These are phyloP conservation scores for Stegostoma tigrinum DNA, from an alignment of 2,113 vertebrate genomes.

Conservation along the genomic window DNA sequence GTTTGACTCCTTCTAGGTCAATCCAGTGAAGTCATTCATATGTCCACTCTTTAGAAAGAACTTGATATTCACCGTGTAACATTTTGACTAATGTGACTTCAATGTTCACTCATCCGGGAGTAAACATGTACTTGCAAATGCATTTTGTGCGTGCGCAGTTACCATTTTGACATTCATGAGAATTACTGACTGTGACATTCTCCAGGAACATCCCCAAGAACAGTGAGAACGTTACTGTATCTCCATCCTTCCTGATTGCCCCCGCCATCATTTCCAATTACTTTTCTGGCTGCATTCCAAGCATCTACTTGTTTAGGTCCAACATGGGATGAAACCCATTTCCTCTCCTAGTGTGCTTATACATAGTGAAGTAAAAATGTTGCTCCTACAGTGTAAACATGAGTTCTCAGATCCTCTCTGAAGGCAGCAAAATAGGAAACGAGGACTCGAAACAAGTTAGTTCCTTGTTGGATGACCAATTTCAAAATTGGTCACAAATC, in stretches of 20 bases:
- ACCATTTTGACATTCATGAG: too few species aligned
- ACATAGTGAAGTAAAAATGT: neutral
- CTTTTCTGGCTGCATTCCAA: neutral
- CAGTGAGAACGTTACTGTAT: too few species aligned
- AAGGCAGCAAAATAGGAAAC: neutral
- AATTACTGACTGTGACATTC: too few species aligned
- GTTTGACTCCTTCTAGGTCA: neutral
- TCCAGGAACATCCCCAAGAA: too few species aligned
- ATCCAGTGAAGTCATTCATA: too few species aligned
- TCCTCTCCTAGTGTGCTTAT: neutral
- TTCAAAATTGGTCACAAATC: neutral
- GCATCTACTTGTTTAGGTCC: neutral
- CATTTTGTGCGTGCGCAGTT: too few species aligned
- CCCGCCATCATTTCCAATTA: neutral
- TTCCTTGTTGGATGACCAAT: neutral
- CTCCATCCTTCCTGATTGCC: neutral
- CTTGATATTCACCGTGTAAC: too few species aligned
- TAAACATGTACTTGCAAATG: too few species aligned
- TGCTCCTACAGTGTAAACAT: neutral
- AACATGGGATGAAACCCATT: neutral
- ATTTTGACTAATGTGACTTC: too few species aligned
- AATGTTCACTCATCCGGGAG: too few species aligned
- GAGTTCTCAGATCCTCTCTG: slow-evolving; percentile 27
- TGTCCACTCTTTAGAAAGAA: too few species aligned
- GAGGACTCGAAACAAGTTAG: neutral